Evolutionary conservation across 64 coral and sea anemone species (phyloP), one percentile per base, ranked within the genome.

Genomic region (Pocillopora verrucosa): DNA sequence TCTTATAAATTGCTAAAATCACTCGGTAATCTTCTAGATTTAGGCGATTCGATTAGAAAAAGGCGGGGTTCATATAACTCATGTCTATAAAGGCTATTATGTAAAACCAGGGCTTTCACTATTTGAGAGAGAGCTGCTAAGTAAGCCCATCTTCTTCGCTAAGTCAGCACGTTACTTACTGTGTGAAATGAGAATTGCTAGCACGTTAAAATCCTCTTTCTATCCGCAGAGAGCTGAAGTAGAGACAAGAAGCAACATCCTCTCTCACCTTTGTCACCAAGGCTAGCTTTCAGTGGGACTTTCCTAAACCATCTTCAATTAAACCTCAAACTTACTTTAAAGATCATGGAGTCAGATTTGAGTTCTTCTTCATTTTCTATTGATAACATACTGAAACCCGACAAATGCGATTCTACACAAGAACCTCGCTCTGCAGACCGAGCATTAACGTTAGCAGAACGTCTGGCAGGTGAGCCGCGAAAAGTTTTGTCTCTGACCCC

Each of bases 351-450:
- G 20, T 78, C 90, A 60, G 84, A 86, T 76, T 22, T 76, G 41
- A 84, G 82, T 14, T 87, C 82, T n/a, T 83, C 83, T 19, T 92
- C 90, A 34, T 92, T 92, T 30, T 87, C 90, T 17, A 92, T 92
- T 26, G 90, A 92, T 69, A 92, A 92, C 83, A 92, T 92, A 51
- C 73, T 92, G 16, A 86, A 86, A 80, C 90, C 90, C 16, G 90
- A 92, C 65, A 87, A 87, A 65, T 76, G 82, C 56, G 90, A 92
- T 36, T 65, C 72, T 12, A 65, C 80, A 74, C 65, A 92, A 59
- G 74, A 89, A 65, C 90, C 90, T 69, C 90, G 80, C 14, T 92
- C 90, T 30, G 80, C 90, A 59, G 82, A 84, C 69, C 75, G 90
- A 11, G 90, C 90, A 16, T 80, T 92, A 77, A 92, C 90, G 5